phyloP scores from a whole-genome alignment of 2,888 invertebrate genomes.

The Stenodema calcarata region DNA sequence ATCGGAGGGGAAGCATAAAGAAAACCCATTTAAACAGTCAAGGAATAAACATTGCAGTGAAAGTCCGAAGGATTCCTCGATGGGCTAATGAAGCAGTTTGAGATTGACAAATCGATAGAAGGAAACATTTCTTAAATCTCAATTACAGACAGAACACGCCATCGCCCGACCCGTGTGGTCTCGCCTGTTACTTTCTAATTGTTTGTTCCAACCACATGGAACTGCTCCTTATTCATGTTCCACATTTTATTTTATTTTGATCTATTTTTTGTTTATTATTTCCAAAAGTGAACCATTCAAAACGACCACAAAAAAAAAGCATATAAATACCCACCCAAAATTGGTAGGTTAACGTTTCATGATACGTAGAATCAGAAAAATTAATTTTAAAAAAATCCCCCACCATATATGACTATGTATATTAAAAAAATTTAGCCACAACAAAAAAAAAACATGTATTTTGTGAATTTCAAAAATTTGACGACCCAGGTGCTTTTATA shows the following conservation, averaged over 20 bases:
- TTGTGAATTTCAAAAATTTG: too few species aligned
- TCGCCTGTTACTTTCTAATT: constrained; percentile 21
- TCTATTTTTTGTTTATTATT: neutral
- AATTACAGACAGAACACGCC: constrained; percentile 24
- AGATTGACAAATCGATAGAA: constrained; percentile 31
- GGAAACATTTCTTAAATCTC: constrained; percentile 16
- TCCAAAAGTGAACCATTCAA: too few species aligned
- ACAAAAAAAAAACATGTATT: too few species aligned
- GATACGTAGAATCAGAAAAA: too few species aligned
- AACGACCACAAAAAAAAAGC: too few species aligned
- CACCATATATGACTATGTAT: too few species aligned
- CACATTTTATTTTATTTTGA: constrained; percentile 5
- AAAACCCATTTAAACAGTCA: neutral
- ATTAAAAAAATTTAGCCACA: too few species aligned
- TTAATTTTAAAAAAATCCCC: too few species aligned
- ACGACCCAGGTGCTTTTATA: too few species aligned
- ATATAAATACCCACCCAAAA: too few species aligned
- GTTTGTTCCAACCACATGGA: constrained; percentile 10
- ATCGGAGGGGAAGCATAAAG: neutral
- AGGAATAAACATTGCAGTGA: constrained; percentile 12
- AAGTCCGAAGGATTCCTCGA: constrained; percentile 1
- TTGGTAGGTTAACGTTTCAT: too few species aligned
- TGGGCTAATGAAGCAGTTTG: constrained; percentile 29
- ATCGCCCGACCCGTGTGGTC: constrained; percentile 27
- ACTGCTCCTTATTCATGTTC: constrained; percentile 12